A percentile compares a stretch with the other conserved stretches of the same genome.
Conservation (phyloP, 2,113 vertebrate species). For the Hemiprocne comata region DNA sequence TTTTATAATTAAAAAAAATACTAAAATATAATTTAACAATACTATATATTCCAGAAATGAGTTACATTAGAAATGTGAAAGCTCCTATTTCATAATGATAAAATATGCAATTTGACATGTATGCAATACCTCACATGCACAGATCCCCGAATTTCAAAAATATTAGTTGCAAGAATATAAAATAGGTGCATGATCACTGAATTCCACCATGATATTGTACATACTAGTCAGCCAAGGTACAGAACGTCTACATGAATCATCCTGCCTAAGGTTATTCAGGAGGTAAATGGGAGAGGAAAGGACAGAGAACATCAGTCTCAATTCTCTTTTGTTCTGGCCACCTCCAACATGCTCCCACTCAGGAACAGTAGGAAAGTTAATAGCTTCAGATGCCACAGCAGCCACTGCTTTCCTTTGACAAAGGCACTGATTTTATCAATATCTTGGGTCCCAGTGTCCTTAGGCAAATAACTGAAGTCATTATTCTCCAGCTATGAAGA, state of each 20-base stretch:
- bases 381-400: not conserved
- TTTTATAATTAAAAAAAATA: not conserved
- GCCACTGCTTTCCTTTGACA: not conserved
- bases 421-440: not conserved
- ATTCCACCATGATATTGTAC: not conserved
- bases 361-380: not conserved
- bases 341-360: not conserved
- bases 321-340: not conserved
- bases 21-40: not conserved
- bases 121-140: not conserved
- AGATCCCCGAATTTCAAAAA: not conserved
- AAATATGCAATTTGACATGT: not conserved
- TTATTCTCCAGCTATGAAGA: not conserved
- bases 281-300: not conserved
- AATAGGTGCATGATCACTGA: not conserved
- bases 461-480: not conserved
- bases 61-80: not conserved
- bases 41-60: not conserved
- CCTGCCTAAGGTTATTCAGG: not conserved
- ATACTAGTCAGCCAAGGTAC: not conserved
- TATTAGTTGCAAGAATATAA: not conserved
- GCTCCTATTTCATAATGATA: not conserved
- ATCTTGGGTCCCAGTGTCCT: not conserved
- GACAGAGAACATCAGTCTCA: not conserved
- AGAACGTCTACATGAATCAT: not conserved